phyloP scores from a whole-genome alignment of 2,113 vertebrate species.

The Poecilia latipinna region DNA sequence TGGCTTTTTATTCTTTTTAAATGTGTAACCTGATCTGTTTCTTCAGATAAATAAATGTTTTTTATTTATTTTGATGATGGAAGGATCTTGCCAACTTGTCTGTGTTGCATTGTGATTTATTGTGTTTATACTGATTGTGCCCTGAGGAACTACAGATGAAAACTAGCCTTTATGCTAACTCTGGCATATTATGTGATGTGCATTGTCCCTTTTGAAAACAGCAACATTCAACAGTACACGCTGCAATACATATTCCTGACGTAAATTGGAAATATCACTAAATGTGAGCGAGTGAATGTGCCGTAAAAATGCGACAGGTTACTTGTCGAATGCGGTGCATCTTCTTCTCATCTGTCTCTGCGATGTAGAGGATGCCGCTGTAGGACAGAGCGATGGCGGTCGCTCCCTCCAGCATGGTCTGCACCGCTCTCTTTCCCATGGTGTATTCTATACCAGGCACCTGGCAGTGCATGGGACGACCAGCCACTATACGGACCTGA shows the following conservation, averaged over 20 bases:
- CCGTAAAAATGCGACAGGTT: background rate
- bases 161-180: too few species aligned
- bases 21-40: too few species aligned
- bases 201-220: too few species aligned
- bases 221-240: background rate
- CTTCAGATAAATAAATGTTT: too few species aligned
- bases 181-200: too few species aligned
- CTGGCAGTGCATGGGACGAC: conserved; percentile 97
- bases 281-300: background rate
- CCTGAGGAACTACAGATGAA: too few species aligned
- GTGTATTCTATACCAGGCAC: conserved; percentile 94
- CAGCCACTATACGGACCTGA: conserved; percentile 92
- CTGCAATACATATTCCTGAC: background rate
- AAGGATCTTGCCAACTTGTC: too few species aligned
- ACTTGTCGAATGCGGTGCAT: conserved; percentile 96
- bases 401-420: conserved; percentile 94
- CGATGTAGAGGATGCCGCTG: conserved; percentile 94
- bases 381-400: conserved; percentile 94
- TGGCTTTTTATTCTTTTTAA: too few species aligned
- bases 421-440: conserved; percentile 89
- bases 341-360: conserved; percentile 97
- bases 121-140: too few species aligned
- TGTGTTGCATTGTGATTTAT: too few species aligned
- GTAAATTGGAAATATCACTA: background rate
- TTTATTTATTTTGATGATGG: too few species aligned